Evolutionary conservation across 2,113 vertebrate genomes (phyloP).

Genomic region (Benthochromis sp.): DNA sequence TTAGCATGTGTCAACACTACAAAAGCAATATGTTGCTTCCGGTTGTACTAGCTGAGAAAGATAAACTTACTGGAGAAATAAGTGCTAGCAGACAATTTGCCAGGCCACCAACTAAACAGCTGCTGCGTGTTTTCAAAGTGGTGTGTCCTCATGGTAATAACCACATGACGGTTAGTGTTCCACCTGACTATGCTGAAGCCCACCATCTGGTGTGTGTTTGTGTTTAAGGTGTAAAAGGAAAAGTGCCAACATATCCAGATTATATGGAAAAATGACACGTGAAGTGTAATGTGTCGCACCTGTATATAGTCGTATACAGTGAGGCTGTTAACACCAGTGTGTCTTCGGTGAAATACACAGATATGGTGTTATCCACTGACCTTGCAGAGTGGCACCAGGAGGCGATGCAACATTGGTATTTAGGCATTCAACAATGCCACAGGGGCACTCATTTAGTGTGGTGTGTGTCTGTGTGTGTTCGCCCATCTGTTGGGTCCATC

Average conservation of each 20-base stretch:
- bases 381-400: constrained; percentile 30
- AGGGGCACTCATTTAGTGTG: constrained; percentile 17
- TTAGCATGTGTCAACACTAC: not conserved
- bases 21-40: not conserved
- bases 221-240: not conserved
- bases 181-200: constrained; percentile 8
- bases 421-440: constrained; percentile 27
- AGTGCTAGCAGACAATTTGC: not conserved
- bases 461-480: not conserved
- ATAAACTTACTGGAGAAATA: not conserved
- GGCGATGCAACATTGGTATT: constrained; percentile 14
- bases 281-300: not conserved
- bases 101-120: not conserved
- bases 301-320: not conserved
- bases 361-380: constrained; percentile 16
- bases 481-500: constrained; percentile 33
- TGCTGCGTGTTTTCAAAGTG: not conserved
- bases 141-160: constrained; percentile 14
- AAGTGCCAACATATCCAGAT: not conserved
- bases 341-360: not conserved
- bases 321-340: not conserved
- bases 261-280: not conserved
- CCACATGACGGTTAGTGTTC: not conserved
- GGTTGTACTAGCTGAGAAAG: not conserved
- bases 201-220: constrained; percentile 20